Evolutionary conservation across 2,888 invertebrate genomes (phyloP).

Genomic region (Sarcophaga rosellei): DNA sequence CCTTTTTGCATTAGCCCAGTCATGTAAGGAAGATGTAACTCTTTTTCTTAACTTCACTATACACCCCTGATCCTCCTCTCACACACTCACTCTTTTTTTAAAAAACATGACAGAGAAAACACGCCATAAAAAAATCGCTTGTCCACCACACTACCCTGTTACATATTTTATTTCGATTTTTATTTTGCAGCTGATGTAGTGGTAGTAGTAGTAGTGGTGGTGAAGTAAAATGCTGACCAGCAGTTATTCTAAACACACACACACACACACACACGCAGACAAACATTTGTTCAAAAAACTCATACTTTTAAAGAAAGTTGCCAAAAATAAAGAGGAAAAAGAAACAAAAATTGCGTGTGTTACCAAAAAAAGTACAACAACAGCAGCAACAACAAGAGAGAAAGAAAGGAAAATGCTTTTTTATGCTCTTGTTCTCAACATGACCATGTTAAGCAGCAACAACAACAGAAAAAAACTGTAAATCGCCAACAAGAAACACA

Average conservation of each 20-base stretch:
- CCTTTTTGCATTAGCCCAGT: conserved; percentile 28
- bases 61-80: no score
- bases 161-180: not conserved
- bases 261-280: not conserved
- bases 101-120: conserved; percentile 7
- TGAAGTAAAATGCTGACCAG: conserved; percentile 52
- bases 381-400: not conserved
- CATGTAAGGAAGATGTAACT: conserved; percentile 61
- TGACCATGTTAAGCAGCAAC: conserved; percentile 38
- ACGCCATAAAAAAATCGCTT: conserved; percentile 8
- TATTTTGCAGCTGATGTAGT: not conserved
- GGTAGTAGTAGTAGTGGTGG: not conserved
- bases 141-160: conserved; percentile 18
- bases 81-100: not conserved
- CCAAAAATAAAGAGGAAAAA: conserved; percentile 28
- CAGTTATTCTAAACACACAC: conserved; percentile 3
- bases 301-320: conserved; percentile 20
- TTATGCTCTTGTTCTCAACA: conserved; percentile 36
- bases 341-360: conserved; percentile 42
- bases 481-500: conserved; percentile 21
- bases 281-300: not conserved
- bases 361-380: not conserved
- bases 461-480: conserved; percentile 34
- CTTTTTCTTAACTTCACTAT: not conserved
- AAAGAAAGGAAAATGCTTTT: not conserved